Base-by-base conservation (phyloP, 2,888 invertebrate species). In the Encarsia formosa region DNA sequence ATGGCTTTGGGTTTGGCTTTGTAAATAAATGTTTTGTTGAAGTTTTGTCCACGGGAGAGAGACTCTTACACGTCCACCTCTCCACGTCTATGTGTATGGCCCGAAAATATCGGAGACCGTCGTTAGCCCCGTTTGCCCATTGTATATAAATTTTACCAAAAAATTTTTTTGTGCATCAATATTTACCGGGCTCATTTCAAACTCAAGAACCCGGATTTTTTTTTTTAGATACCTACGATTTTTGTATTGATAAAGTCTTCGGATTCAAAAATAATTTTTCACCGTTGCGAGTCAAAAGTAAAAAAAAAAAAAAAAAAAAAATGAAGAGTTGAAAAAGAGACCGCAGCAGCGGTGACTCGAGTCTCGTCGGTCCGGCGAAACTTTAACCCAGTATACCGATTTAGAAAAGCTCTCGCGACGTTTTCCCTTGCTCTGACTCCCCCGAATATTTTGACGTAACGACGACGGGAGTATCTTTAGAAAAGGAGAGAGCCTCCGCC, bases 1-100 rank as follows among this genome's bases (percentile, higher is more conserved):
- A 40, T 56, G 26, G 50, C 50, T 53, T 53, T 39, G 11, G 49
- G 31, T 43, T 37, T 13, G 49, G 37, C 34, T 49, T 42, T 40
- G 9, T 39, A 18, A 16, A 16, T 9, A 13, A 19, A 6, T 49
- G 42, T 49, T 41, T 52, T 46, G 29, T 19, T 46, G 34, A n/a
- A n/a, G n/a, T n/a, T n/a, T n/a, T n/a, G n/a, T 13, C n/a, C 15
- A 13, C 32, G 15, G 11, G 13, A 31, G 15, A 15, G 31, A 31
- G 31, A 31, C 11, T 32, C 11, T 13, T 34, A 13, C 34, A 26
- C n/a, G 13, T 26, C 23, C 39, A 5, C 34, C 15, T 18, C 34
- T n/a, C 34, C 4, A 20, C 19, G n/a, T n/a, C n/a, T n/a, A n/a
- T n/a, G n/a, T n/a, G n/a, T n/a, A n/a, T n/a, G n/a, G n/a, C n/a